phyloP scores from a whole-genome alignment of 2,888 invertebrate species.

The Pollenia amentaria region DNA sequence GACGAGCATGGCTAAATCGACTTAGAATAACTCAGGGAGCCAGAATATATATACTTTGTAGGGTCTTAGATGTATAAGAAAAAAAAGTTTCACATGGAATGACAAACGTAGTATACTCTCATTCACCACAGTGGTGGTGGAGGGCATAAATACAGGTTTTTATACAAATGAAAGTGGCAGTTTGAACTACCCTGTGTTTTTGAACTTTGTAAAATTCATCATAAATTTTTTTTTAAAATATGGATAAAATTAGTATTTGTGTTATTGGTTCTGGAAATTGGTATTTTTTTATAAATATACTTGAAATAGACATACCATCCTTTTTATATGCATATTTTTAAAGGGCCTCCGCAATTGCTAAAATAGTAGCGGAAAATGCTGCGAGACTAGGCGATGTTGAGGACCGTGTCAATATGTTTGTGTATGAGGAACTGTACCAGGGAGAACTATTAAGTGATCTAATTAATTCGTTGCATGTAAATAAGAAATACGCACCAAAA shows the following conservation, averaged over 20 bases:
- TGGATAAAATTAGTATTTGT: constrained; percentile 64
- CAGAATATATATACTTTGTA: too few species aligned
- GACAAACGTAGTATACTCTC: too few species aligned
- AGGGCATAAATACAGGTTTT: too few species aligned
- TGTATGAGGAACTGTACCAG: constrained; percentile 77
- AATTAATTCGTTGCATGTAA: constrained; percentile 78
- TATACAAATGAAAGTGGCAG: too few species aligned
- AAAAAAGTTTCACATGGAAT: too few species aligned
- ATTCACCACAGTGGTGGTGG: too few species aligned
- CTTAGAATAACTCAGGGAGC: too few species aligned
- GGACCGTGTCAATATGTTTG: constrained; percentile 78
- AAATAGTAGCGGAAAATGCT: constrained; percentile 64
- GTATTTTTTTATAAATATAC: constrained; percentile 12
- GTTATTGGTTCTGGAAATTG: constrained; percentile 66
- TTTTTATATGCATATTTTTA: neutral
- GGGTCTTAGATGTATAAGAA: too few species aligned
- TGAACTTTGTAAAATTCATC: neutral
- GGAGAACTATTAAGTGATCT: constrained; percentile 74
- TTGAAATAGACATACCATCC: neutral
- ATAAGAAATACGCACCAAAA: constrained; percentile 79
- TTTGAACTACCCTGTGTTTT: too few species aligned
- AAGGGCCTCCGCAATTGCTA: constrained; percentile 61
- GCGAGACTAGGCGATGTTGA: constrained; percentile 62
- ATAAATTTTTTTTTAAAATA: neutral
- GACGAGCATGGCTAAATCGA: too few species aligned